Conservation (phyloP, 2,888 invertebrate species). For the Brenthis ino region DNA sequence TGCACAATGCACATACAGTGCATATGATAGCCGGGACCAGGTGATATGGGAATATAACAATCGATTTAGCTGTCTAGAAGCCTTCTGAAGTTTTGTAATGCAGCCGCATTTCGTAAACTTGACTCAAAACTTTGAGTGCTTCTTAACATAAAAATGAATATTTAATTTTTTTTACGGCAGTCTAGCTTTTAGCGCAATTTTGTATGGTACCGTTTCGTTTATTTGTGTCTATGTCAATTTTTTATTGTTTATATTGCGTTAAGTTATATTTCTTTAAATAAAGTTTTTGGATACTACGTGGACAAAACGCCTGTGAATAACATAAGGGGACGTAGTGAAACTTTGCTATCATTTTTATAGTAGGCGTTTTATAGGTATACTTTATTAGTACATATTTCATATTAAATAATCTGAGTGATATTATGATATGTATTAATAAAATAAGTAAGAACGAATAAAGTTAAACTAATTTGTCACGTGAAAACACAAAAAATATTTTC, state of each 20-base stretch:
- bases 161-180: slow-evolving; percentile 42
- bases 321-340: too few relatives aligned
- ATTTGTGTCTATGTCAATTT: slow-evolving; percentile 10
- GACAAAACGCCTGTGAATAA: too few relatives aligned
- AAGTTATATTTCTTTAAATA: not conserved
- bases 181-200: slow-evolving; percentile 34
- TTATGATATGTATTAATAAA: too few relatives aligned
- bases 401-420: too few relatives aligned
- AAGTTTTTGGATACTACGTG: too few relatives aligned
- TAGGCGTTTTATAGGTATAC: too few relatives aligned
- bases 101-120: slow-evolving; percentile 39
- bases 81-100: slow-evolving; percentile 41
- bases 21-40: slow-evolving; percentile 28
- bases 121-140: slow-evolving; percentile 44
- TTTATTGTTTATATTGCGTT: not conserved
- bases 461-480: too few relatives aligned
- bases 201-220: slow-evolving; percentile 10
- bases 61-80: slow-evolving; percentile 38
- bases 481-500: too few relatives aligned
- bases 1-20: slow-evolving; percentile 6
- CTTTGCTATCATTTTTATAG: too few relatives aligned
- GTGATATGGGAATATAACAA: slow-evolving; percentile 33
- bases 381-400: too few relatives aligned
- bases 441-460: too few relatives aligned
- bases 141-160: slow-evolving; percentile 46